Percentiles rank a stretch among this genome's conserved stretches.
Evolutionary conservation across 2,113 vertebrate species (phyloP).

Genomic region (Pelvicachromis taeniatus): DNA sequence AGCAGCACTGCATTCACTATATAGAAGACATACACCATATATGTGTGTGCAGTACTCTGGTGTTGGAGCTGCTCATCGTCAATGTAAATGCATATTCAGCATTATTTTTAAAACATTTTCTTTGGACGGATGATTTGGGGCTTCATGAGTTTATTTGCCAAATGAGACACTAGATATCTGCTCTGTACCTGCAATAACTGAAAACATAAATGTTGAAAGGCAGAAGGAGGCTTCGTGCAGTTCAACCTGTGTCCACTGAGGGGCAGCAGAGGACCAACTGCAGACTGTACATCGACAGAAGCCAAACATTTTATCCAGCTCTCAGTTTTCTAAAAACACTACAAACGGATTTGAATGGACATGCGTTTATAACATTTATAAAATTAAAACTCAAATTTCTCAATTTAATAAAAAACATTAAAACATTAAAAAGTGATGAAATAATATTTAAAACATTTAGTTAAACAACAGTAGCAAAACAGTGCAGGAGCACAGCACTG

Average conservation of each 20-base stretch:
- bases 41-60: too few relatives aligned
- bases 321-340: neutral
- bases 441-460: neutral
- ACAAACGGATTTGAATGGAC: neutral
- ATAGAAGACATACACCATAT: too few relatives aligned
- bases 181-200: neutral
- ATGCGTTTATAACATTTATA: accelerated
- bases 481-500: neutral
- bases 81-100: too few relatives aligned
- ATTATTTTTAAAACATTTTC: neutral
- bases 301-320: neutral
- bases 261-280: neutral
- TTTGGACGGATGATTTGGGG: neutral
- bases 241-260: neutral
- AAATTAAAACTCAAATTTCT: neutral
- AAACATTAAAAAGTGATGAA: neutral
- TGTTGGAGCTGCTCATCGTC: too few relatives aligned
- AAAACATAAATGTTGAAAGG: neutral
- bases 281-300: neutral
- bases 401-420: too few relatives aligned
- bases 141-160: neutral
- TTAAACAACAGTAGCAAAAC: neutral
- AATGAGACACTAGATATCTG: neutral
- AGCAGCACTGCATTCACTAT: too few relatives aligned
- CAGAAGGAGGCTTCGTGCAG: neutral